These are phyloP conservation scores for Halocynthia aurantium DNA, from an alignment of 23 tunicate species.

Conservation along the genomic window DNA sequence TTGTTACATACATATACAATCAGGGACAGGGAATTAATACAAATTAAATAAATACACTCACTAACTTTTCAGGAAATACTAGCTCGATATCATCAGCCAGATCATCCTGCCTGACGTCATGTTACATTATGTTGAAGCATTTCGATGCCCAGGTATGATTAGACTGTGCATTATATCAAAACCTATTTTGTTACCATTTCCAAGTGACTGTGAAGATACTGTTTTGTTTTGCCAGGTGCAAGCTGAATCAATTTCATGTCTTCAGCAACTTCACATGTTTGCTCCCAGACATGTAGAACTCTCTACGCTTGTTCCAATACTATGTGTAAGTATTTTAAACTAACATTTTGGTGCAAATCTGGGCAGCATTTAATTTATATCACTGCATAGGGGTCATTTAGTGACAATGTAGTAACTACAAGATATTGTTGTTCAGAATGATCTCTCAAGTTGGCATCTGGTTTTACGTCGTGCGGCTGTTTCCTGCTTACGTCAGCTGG, in stretches of 20 bases:
- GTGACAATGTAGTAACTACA: neutral
- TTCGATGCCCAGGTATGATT: slow-evolving; percentile 70
- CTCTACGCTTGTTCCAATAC: slow-evolving; percentile 66
- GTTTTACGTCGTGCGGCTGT: slow-evolving; percentile 78
- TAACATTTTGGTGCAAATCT: neutral
- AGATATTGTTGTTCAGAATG: slow-evolving; percentile 21
- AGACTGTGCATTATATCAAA: neutral
- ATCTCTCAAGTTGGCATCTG: slow-evolving; percentile 86
- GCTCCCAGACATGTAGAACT: slow-evolving; percentile 94
- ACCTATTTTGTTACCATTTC: slow-evolving; percentile 7
- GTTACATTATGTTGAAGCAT: slow-evolving; percentile 81
- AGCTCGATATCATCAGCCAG: slow-evolving; percentile 60
- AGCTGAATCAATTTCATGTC: slow-evolving; percentile 88
- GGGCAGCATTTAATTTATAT: neutral
- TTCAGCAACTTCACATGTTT: slow-evolving; percentile 91
- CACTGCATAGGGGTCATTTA: neutral
- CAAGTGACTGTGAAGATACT: neutral
- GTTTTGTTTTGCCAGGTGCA: slow-evolving; percentile 53
- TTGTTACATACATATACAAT: too few species aligned
- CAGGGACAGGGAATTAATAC: too few species aligned
- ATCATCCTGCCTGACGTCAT: slow-evolving; percentile 79
- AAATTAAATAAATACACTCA: neutral
- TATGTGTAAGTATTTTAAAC: slow-evolving; percentile 61
- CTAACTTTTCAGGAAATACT: slow-evolving; percentile 46
- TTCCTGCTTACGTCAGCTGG: slow-evolving; percentile 81